These are phyloP conservation scores for Gonioctena quinquepunctata DNA, from an alignment of 1,140 invertebrate genomes.

Conservation along the genomic window DNA sequence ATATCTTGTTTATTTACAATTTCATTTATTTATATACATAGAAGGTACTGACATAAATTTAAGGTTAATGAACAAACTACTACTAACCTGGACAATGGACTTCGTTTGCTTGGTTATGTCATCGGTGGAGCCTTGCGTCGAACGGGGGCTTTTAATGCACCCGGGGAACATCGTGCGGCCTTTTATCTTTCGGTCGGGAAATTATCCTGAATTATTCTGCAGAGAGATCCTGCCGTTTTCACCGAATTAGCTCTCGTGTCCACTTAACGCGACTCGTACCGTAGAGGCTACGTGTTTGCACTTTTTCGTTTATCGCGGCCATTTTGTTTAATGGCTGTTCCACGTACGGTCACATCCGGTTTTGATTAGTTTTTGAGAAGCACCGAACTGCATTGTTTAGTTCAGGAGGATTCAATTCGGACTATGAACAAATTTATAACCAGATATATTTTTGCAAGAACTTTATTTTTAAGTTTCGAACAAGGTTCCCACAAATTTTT, in stretches of 20 bases:
- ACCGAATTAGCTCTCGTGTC: conserved; percentile 5
- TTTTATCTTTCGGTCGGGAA: conserved; percentile 1
- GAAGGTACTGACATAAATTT: no score
- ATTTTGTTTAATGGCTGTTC: neutral
- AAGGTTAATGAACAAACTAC: no score
- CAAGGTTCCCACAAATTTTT: no score
- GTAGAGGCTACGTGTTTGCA: neutral
- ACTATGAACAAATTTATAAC: no score
- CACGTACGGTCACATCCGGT: neutral
- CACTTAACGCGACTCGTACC: neutral
- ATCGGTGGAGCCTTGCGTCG: conserved; percentile 62
- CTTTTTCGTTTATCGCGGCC: neutral
- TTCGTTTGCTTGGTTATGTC: conserved; percentile 64
- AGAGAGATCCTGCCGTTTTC: neutral
- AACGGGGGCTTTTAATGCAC: conserved; percentile 60
- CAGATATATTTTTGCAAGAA: no score
- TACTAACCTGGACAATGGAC: conserved; percentile 63
- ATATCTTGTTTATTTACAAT: no score
- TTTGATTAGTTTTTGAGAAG: neutral
- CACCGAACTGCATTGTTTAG: neutral
- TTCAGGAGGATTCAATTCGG: no score
- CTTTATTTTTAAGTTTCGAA: no score
- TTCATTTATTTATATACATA: no score
- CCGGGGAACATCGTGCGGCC: conserved; percentile 60
- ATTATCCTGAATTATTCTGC: neutral